Percentiles rank a stretch among this genome's conserved stretches.
These are phyloP conservation scores for Drosophila arawakana DNA, from an alignment of 1,140 invertebrate genomes.

Conservation along the genomic window DNA sequence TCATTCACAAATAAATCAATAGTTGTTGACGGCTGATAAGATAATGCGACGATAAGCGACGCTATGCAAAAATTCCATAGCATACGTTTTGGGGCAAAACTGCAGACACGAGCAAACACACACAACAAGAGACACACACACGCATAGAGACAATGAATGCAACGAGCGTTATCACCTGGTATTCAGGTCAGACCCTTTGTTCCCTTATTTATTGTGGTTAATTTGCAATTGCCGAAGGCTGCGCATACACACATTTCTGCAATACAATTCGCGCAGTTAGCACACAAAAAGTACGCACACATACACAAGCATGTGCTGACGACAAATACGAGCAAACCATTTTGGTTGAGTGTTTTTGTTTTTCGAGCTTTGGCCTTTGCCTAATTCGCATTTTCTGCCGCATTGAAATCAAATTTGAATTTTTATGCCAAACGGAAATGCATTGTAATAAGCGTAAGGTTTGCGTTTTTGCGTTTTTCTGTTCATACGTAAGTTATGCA, in stretches of 20 bases:
- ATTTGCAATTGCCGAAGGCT: slow-evolving; percentile 74
- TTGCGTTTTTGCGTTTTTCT: slow-evolving; percentile 40
- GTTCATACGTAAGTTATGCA: slow-evolving; percentile 13
- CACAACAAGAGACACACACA: slow-evolving; percentile 2
- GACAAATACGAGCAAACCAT: slow-evolving; percentile 13
- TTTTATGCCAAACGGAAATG: slow-evolving; percentile 74
- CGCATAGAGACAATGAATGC: slow-evolving; percentile 3
- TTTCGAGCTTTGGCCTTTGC: slow-evolving; percentile 60
- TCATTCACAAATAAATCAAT: slow-evolving; percentile 53
- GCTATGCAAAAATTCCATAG: slow-evolving; percentile 27
- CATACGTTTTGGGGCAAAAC: slow-evolving; percentile 60
- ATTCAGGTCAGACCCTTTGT: slow-evolving; percentile 45
- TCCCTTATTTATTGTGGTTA: slow-evolving; percentile 71
- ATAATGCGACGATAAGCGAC: slow-evolving; percentile 41
- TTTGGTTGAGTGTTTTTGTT: not conserved
- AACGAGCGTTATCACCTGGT: slow-evolving; percentile 9
- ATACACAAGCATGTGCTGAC: slow-evolving; percentile 16
- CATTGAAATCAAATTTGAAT: slow-evolving; percentile 83
- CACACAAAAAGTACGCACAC: not conserved
- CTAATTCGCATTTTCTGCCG: slow-evolving; percentile 74
- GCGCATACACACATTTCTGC: slow-evolving; percentile 40
- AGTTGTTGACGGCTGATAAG: slow-evolving; percentile 64
- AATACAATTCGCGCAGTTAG: slow-evolving; percentile 51
- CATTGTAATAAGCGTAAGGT: slow-evolving; percentile 63
- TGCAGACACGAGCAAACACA: slow-evolving; percentile 14